phyloP scores from a whole-genome alignment of 2,888 invertebrate species.

The Microctonus aethiopoides region DNA sequence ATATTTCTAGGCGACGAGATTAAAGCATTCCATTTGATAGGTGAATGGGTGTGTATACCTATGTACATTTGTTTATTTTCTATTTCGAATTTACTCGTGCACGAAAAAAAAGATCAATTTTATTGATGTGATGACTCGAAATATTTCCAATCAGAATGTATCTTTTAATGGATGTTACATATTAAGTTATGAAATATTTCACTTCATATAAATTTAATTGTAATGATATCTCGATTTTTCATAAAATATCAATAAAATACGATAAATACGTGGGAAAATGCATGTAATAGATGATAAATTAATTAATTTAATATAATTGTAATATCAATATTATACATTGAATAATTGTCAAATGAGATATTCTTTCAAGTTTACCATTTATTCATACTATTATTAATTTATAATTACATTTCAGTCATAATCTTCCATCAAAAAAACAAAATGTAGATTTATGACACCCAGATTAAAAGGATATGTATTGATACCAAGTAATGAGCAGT shows the following conservation, averaged over 20 bases:
- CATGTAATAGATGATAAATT: neutral
- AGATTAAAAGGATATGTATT: neutral
- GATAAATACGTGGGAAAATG: neutral
- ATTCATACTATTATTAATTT: too few species aligned
- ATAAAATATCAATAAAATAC: too few species aligned
- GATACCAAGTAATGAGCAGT: conserved; percentile 14
- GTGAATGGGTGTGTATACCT: neutral
- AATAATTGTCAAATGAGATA: too few species aligned
- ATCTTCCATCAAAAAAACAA: too few species aligned
- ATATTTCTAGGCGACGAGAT: conserved; percentile 20
- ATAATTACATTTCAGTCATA: too few species aligned
- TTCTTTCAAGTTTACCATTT: too few species aligned
- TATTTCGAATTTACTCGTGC: neutral
- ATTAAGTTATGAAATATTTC: neutral
- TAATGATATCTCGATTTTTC: too few species aligned
- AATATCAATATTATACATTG: too few species aligned
- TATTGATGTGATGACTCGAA: conserved; percentile 82
- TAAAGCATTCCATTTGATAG: conserved; percentile 6
- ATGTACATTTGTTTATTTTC: neutral
- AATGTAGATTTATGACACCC: neutral
- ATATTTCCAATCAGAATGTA: conserved; percentile 77
- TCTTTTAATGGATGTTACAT: conserved; percentile 49
- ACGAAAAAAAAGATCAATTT: conserved; percentile 61
- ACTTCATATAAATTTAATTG: neutral
- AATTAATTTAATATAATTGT: neutral